A percentile compares a stretch with the other conserved stretches of the same genome.
These are phyloP conservation scores for Chionodraco myersi DNA, from an alignment of 2,113 vertebrate species.

Conservation along the genomic window DNA sequence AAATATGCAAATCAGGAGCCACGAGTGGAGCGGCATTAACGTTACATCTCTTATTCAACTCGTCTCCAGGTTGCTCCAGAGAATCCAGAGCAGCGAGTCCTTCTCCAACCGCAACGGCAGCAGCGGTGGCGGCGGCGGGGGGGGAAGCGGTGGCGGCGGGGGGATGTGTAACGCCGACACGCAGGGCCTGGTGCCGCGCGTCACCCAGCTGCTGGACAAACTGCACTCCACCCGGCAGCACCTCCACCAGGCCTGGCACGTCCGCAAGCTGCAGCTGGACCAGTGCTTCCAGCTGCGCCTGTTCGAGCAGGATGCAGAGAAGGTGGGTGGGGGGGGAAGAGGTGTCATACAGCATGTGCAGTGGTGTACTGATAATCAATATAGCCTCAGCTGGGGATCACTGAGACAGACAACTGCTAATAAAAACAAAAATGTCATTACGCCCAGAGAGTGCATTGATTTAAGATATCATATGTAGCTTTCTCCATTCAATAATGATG, in stretches of 20 bases:
- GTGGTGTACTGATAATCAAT: constrained; percentile 55
- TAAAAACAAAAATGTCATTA: constrained; percentile 58
- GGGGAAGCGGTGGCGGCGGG: constrained; percentile 68
- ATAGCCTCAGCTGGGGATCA: constrained; percentile 48
- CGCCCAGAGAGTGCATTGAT: constrained; percentile 42
- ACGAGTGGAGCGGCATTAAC: not conserved
- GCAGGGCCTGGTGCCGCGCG: constrained; percentile 94
- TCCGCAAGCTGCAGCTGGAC: constrained; percentile 96
- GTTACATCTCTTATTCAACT: not conserved
- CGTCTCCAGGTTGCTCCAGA: constrained; percentile 86
- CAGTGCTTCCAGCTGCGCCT: constrained; percentile 99
- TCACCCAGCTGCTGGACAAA: constrained; percentile 94
- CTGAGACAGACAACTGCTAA: constrained; percentile 45
- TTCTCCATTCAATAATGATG: too few species aligned
- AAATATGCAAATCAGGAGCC: not conserved
- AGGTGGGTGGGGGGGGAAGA: constrained; percentile 82
- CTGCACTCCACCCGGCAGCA: constrained; percentile 97
- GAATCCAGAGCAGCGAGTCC: constrained; percentile 96
- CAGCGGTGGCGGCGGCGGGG: constrained; percentile 14
- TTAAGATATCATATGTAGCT: not conserved
- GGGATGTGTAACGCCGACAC: constrained; percentile 91
- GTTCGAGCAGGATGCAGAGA: constrained; percentile 98
- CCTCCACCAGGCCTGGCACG: constrained; percentile 98
- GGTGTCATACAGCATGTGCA: constrained; percentile 11
- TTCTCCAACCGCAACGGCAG: constrained; percentile 89